These are phyloP conservation scores for Elgaria multicarinata DNA, from an alignment of 2,113 vertebrate genomes.

Conservation along the genomic window DNA sequence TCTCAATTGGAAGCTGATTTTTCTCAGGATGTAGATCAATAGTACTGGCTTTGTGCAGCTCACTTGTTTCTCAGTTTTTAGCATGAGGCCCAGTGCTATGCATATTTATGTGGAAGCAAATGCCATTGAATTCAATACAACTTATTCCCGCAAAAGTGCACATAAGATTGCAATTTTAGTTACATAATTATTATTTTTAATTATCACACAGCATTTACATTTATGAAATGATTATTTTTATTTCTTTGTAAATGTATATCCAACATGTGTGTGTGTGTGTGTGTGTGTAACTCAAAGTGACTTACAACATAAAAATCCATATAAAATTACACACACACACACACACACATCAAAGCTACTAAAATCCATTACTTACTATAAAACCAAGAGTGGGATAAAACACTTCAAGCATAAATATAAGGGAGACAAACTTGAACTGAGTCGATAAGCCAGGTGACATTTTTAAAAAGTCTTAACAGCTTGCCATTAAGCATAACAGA, in stretches of 20 bases:
- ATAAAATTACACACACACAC: no score
- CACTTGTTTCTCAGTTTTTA: no score
- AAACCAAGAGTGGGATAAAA: neutral
- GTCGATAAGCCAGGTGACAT: neutral
- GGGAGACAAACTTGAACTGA: neutral
- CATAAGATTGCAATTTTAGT: no score
- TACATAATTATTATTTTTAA: no score
- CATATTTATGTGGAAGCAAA: no score
- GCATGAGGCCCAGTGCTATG: no score
- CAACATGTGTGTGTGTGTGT: neutral
- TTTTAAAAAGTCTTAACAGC: neutral
- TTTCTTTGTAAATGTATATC: neutral
- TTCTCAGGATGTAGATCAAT: neutral
- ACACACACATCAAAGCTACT: neutral
- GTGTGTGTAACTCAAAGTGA: neutral
- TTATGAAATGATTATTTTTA: no score
- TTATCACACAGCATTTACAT: no score
- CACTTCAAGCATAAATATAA: neutral
- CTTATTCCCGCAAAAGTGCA: no score
- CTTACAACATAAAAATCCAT: no score
- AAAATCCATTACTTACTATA: neutral
- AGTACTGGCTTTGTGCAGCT: no score
- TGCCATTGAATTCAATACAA: no score
- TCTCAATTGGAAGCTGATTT: neutral
- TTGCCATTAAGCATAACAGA: neutral